Evolutionary conservation across 2,888 invertebrate species (phyloP), one percentile per base, ranked within the genome.

Genomic region (Drosophila trichaetosa): DNA sequence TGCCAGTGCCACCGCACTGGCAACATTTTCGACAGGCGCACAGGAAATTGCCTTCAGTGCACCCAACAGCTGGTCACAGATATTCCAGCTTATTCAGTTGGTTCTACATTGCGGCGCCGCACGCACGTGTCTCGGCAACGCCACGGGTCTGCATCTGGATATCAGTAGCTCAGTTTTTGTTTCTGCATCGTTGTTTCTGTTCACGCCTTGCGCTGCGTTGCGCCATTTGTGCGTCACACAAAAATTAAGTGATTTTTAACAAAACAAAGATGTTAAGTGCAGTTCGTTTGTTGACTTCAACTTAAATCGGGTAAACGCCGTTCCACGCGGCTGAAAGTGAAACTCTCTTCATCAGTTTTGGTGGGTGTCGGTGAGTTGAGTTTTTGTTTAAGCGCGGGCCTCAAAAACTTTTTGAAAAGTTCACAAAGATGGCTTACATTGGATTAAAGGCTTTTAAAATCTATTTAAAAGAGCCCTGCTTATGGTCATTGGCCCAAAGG

Each of bases 101-200:
- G 77, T 72, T 83, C 82, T 86, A 65, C 67, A 89, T 88, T 79
- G 78, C 82, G 83, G 89, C 68, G 82, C 67, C 76, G 90, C 80
- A 83, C 82, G 83, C 89, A 87, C 90, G 87, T 88, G 73, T 79
- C 78, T 69, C 89, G 85, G 75, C 71, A 74, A 59, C 60, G 75
- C 63, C 51, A 42, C 74, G 59, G 59, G 31, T 58, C 64, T 59
- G 18, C 36, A 36, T 40, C 64, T 66, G 65, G 66, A 58, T 77
- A 52, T 56, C 24, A 57, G 57, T 60, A 40, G 56, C 60, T 42
- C 36, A 24, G 58, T 42, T 63, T 36, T 34, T 38, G n/a, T 51
- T 60, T 57, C 10, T 21, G 6, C 16, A 40, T 21, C 57, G 40
- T 31, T 33, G 24, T 6, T n/a, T 46, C 16, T 38, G 53, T 36